Base-by-base conservation (phyloP, 2,888 invertebrate genomes). In the Lepidocyrtinus sp. region DNA sequence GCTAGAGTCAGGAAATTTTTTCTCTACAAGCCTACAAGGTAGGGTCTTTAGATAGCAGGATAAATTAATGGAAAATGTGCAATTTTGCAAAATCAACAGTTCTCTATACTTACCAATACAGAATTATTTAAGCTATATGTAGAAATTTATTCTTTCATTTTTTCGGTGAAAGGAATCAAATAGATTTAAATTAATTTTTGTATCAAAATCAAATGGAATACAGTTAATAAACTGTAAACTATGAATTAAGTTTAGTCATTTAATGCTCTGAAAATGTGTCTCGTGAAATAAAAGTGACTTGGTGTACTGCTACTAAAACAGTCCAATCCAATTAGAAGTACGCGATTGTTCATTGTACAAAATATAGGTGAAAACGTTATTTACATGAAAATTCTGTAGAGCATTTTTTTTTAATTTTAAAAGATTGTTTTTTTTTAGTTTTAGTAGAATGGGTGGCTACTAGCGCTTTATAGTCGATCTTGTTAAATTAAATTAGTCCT, bases 381-480 rank as follows among this genome's bases (percentile, higher is more conserved):
- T 17, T 55, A 12, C 17, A 61, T 21, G 21, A n/a, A 55, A 3
- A 55, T n/a, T n/a, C n/a, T n/a, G n/a, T n/a, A n/a, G n/a, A n/a
- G n/a, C n/a, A n/a, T n/a, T n/a, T n/a, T n/a, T n/a, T n/a, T n/a
- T n/a, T n/a, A n/a, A n/a, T n/a, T n/a, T n/a, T n/a, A n/a, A n/a
- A n/a, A n/a, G n/a, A n/a, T n/a, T n/a, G n/a, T n/a, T n/a, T n/a
- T n/a, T n/a, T n/a, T n/a, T 24, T 1, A 25, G 5, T 25, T 24
- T 61, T 61, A 17, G 21, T 61, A 22, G n/a, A 62, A 17, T 7
- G 46, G 55, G 64, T 70, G 75, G 81, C 81, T 81, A 81, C 81
- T 75, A 67, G 71, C 75, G 81, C 81, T 81, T 81, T 81, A 75
- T 72, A 81, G 75, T 81, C 75, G 67, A 75, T 62, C 21, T 63